Percentiles rank a stretch among this genome's conserved stretches.
phyloP scores from a whole-genome alignment of 1,140 invertebrate species.

The Heliconius congener region DNA sequence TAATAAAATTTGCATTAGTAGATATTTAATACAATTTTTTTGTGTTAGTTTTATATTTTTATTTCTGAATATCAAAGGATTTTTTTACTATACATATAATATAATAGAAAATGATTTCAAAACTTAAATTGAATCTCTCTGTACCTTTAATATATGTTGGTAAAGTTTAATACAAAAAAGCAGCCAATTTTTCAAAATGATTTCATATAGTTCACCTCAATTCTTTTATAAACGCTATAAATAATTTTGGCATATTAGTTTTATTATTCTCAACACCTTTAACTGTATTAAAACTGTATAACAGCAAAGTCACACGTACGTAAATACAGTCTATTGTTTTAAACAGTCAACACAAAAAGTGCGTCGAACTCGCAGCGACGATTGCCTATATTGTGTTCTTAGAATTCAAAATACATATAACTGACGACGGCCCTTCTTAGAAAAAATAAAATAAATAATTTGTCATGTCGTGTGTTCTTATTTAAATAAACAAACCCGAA shows the following conservation, averaged over 20 bases:
- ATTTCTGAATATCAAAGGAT: no score
- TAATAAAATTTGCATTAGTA: no score
- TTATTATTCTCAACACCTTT: neutral
- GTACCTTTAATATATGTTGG: no score
- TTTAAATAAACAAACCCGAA: slow-evolving; percentile 8
- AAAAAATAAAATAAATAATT: slow-evolving; percentile 21
- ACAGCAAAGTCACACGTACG: neutral
- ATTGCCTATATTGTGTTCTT: slow-evolving; percentile 25
- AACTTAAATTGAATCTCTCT: no score
- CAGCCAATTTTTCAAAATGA: no score
- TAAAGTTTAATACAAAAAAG: no score
- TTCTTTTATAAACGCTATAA: neutral
- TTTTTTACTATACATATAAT: no score
- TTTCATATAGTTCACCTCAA: neutral
- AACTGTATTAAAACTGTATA: neutral
- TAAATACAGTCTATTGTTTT: slow-evolving; percentile 19
- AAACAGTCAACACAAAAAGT: slow-evolving; percentile 31
- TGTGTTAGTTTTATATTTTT: no score
- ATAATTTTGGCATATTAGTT: neutral
- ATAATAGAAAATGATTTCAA: no score
- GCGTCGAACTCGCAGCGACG: slow-evolving; percentile 29
- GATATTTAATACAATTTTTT: no score
- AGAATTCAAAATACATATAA: slow-evolving; percentile 31
- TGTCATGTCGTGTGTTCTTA: neutral
- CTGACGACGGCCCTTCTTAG: slow-evolving; percentile 23